Percentiles rank a stretch among this genome's conserved stretches.
phyloP scores from a whole-genome alignment of 2,797 vertebrate species.

The Hybognathus amarus region DNA sequence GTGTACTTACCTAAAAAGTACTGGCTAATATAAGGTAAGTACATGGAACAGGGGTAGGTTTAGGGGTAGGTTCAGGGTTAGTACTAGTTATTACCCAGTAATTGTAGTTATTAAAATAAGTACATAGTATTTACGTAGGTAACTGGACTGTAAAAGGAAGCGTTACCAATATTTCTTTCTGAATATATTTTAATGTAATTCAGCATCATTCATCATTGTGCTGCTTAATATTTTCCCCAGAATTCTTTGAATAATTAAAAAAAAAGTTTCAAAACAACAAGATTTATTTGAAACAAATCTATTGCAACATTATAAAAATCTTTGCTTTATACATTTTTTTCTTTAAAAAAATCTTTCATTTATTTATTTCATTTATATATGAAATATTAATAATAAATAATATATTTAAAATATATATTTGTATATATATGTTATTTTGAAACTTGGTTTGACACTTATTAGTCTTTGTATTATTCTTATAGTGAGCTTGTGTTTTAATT shows the following conservation, averaged over 20 bases:
- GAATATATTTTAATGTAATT: background rate
- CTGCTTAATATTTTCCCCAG: background rate
- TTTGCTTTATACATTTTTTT: background rate
- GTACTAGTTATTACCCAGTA: no score
- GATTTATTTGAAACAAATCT: background rate
- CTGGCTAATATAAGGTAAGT: no score
- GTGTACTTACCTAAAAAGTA: no score
- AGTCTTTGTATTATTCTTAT: no score
- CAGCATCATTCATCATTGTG: background rate
- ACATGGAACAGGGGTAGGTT: no score
- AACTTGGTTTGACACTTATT: background rate
- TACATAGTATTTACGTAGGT: no score
- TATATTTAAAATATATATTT: background rate
- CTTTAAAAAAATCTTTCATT: background rate
- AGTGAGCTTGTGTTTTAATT: background rate
- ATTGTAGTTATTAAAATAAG: no score
- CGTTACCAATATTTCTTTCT: no score
- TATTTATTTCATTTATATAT: no score
- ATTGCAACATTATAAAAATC: conserved; percentile 1
- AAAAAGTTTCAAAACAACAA: background rate
- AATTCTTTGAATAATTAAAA: background rate
- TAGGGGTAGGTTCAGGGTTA: no score
- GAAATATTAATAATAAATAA: background rate
- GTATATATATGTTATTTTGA: background rate
- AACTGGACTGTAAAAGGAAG: no score